phyloP scores from a whole-genome alignment of 2,888 invertebrate species.

The Spodoptera picta region DNA sequence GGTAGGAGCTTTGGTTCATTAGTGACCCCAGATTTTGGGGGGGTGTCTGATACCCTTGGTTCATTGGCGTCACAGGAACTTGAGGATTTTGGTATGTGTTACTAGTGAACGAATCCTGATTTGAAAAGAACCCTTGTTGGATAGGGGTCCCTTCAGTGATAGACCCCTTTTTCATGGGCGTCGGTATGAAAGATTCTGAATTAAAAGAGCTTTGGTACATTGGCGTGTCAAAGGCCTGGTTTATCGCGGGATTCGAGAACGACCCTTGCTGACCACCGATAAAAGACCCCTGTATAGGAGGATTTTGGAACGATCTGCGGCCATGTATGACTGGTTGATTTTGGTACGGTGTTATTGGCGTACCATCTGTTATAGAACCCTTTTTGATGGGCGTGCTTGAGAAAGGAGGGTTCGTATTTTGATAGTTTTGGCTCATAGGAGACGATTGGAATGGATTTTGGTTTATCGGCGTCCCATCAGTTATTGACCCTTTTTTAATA shows the following conservation, averaged over 20 bases:
- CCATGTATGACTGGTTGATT: slow-evolving; percentile 9
- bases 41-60: slow-evolving; percentile 31
- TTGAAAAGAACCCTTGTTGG: slow-evolving; percentile 26
- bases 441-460: slow-evolving; percentile 11
- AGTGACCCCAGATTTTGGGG: slow-evolving; percentile 32
- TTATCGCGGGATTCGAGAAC: slow-evolving; percentile 32
- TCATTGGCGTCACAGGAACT: slow-evolving; percentile 10
- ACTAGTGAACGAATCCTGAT: slow-evolving; percentile 9
- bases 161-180: slow-evolving; percentile 33
- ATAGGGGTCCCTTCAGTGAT: slow-evolving; percentile 37
- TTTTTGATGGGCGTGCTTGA: slow-evolving; percentile 23
- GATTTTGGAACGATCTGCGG: slow-evolving; percentile 25
- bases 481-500: slow-evolving; percentile 30
- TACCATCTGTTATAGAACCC: slow-evolving; percentile 37
- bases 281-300: slow-evolving; percentile 16
- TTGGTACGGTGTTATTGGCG: slow-evolving; percentile 28
- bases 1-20: slow-evolving; percentile 33
- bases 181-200: slow-evolving; percentile 32
- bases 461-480: slow-evolving; percentile 30
- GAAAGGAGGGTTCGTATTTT: slow-evolving; percentile 24
- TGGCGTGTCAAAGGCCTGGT: slow-evolving; percentile 28
- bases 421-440: slow-evolving; percentile 17
- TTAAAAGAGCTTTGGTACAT: slow-evolving; percentile 36
- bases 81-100: too few species aligned
- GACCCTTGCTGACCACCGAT: slow-evolving; percentile 7